Conservation (phyloP, 2,888 invertebrate genomes). For the Mimas tiliae region DNA sequence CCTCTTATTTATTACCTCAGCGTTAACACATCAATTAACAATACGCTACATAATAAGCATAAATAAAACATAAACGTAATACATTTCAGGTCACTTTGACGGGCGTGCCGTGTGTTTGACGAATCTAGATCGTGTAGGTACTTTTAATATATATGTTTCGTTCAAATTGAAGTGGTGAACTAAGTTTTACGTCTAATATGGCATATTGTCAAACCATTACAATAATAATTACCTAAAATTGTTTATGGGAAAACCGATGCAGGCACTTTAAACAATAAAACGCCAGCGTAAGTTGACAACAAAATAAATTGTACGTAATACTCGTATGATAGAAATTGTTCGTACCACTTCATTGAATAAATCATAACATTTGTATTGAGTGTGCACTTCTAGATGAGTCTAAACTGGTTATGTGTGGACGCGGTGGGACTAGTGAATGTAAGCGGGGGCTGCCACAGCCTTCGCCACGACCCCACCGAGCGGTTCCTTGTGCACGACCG, state of each 20-base stretch:
- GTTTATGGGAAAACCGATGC: background rate
- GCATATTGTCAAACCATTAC: background rate
- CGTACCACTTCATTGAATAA: background rate
- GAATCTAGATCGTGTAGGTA: constrained; percentile 44
- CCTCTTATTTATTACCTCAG: constrained; percentile 82
- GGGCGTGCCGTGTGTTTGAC: constrained; percentile 44
- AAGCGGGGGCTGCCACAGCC: constrained; percentile 63
- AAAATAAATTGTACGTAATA: background rate
- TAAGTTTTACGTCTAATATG: background rate
- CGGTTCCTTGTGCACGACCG: constrained; percentile 87
- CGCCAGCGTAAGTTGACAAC: background rate
- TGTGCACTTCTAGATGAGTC: constrained; percentile 37
- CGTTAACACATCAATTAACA: constrained; percentile 69
- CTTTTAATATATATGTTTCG: background rate
- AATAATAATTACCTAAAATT: constrained; percentile 18
- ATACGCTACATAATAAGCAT: constrained; percentile 53
- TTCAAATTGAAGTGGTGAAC: background rate
- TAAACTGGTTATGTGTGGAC: constrained; percentile 35
- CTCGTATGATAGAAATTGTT: background rate
- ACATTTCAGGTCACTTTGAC: constrained; percentile 61
- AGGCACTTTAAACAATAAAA: background rate
- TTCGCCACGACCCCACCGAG: constrained; percentile 74
- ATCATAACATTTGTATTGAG: background rate
- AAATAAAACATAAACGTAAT: constrained; percentile 56
- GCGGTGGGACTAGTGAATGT: constrained; percentile 55